A percentile compares a stretch with the other conserved stretches of the same genome.
Evolutionary conservation across 2,113 vertebrate genomes (phyloP).

Genomic region (Carollia perspicillata): DNA sequence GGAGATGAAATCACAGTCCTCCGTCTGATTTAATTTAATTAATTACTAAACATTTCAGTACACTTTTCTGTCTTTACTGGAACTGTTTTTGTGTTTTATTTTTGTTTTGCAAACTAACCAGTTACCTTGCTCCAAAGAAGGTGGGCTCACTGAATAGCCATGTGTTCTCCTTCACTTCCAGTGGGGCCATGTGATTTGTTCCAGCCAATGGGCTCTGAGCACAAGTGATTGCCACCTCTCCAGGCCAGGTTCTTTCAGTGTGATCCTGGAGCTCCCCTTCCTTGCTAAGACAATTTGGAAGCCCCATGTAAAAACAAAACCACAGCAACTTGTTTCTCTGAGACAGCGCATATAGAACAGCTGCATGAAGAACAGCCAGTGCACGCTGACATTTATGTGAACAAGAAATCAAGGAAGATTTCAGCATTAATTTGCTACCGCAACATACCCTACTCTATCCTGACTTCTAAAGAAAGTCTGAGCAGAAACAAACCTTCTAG

Average conservation of each 20-base stretch:
- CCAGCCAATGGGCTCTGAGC: background rate
- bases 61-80: background rate
- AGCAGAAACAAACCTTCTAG: background rate
- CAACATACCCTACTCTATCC: background rate
- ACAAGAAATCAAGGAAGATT: background rate
- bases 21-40: background rate
- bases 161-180: background rate
- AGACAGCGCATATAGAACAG: background rate
- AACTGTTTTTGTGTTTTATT: background rate
- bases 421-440: background rate
- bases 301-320: background rate
- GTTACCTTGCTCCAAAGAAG: background rate
- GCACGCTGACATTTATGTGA: background rate
- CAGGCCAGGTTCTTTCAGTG: background rate
- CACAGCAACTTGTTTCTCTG: background rate
- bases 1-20: background rate
- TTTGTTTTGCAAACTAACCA: background rate
- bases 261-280: background rate
- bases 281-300: background rate
- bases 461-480: background rate
- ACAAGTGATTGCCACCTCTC: background rate
- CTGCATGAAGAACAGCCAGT: background rate
- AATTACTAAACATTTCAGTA: conserved; percentile 14
- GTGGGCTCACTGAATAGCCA: background rate
- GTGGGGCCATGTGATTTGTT: background rate